phyloP scores from a whole-genome alignment of 2,888 invertebrate species.

The Orchesella flavescens region DNA sequence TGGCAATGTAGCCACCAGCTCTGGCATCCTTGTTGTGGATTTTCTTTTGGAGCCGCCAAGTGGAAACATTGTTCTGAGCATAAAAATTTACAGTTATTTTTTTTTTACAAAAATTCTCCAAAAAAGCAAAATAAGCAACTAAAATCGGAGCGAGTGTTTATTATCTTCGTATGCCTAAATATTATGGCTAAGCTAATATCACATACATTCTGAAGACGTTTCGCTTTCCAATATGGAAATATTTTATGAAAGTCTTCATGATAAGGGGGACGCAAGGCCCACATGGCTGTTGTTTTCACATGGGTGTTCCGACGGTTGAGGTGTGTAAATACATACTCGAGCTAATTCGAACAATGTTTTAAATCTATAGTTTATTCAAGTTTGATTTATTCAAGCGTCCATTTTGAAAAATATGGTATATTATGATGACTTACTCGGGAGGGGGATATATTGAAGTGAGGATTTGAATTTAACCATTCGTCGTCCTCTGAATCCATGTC shows the following conservation, averaged over 20 bases:
- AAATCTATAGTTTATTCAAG: too few relatives aligned
- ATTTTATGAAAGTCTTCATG: slow-evolving; percentile 31
- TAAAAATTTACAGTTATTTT: not conserved
- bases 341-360: slow-evolving; percentile 10
- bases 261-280: slow-evolving; percentile 11
- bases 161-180: too few relatives aligned
- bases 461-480: slow-evolving; percentile 28
- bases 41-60: slow-evolving; percentile 3
- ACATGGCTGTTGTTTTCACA: slow-evolving; percentile 30
- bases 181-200: not conserved
- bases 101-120: too few relatives aligned
- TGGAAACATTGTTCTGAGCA: slow-evolving; percentile 30
- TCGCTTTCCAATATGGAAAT: slow-evolving; percentile 54
- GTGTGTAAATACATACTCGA: slow-evolving; percentile 44
- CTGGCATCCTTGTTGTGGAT: not conserved
- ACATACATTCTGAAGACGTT: slow-evolving; percentile 49
- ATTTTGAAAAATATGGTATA: too few relatives aligned
- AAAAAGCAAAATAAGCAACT: too few relatives aligned
- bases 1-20: slow-evolving; percentile 6
- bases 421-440: slow-evolving; percentile 21
- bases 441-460: slow-evolving; percentile 15
- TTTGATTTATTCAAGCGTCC: too few relatives aligned
- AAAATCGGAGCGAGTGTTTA: too few relatives aligned
- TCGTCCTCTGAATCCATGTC: slow-evolving; percentile 56
- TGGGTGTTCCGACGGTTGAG: slow-evolving; percentile 44